Conservation (phyloP, 2,888 invertebrate species). For the Blastobasis lacticolella region DNA sequence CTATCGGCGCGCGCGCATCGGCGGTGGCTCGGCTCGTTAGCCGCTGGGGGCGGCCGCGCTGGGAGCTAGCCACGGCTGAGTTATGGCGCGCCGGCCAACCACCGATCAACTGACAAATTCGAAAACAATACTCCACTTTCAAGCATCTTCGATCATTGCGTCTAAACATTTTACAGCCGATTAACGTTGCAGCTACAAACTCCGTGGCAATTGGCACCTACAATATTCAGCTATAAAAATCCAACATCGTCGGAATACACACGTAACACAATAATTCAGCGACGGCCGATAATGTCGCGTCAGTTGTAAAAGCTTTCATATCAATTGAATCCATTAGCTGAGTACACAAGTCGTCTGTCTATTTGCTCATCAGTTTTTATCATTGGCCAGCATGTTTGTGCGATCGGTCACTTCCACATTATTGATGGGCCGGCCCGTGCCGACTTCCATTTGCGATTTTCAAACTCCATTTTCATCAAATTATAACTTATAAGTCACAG, state of each 20-base stretch:
- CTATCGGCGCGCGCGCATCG: constrained; percentile 63
- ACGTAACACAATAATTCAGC: constrained; percentile 1
- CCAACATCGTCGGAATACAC: no score
- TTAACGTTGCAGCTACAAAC: no score
- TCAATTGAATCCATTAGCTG: constrained; percentile 75
- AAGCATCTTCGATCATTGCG: no score
- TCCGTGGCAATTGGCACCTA: no score
- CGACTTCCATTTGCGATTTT: constrained; percentile 32
- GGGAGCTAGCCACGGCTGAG: constrained; percentile 34
- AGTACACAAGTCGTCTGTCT: constrained; percentile 69
- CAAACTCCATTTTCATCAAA: constrained; percentile 27
- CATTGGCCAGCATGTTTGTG: constrained; percentile 69
- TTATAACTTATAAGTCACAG: constrained; percentile 6
- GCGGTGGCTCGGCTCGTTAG: constrained; percentile 59
- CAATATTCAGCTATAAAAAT: no score
- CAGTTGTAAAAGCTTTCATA: constrained; percentile 73
- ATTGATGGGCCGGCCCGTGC: constrained; percentile 62
- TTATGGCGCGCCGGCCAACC: constrained; percentile 23
- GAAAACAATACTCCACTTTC: no score
- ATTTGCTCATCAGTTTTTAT: constrained; percentile 74
- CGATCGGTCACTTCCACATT: constrained; percentile 68
- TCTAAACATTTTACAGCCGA: no score
- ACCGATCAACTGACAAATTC: neutral
- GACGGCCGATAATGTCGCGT: constrained; percentile 45
- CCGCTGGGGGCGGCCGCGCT: constrained; percentile 58